phyloP scores from a whole-genome alignment of 1,140 invertebrate species.

The Lasaia peninsularis region DNA sequence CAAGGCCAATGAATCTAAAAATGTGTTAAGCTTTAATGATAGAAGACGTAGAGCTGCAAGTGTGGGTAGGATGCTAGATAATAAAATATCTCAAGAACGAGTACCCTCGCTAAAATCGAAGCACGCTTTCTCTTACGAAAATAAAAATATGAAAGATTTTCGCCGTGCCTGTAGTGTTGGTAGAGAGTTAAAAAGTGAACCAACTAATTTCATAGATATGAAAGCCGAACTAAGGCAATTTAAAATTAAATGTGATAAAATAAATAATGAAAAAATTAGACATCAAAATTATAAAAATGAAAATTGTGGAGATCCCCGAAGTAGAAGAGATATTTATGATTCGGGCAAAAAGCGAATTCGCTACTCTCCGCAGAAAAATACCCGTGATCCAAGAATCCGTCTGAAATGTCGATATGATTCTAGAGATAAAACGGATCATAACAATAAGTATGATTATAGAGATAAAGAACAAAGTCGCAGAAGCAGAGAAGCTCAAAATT shows the following conservation, averaged over 20 bases:
- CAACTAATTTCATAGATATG: conserved; percentile 44
- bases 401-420: conserved; percentile 27
- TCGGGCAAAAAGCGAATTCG: conserved; percentile 13
- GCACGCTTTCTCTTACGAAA: neutral
- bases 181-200: conserved; percentile 33
- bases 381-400: conserved; percentile 40
- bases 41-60: conserved; percentile 53
- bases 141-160: conserved; percentile 31
- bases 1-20: conserved; percentile 33
- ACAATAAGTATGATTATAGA: conserved; percentile 25
- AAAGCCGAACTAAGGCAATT: conserved; percentile 56
- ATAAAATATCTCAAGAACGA: conserved; percentile 23
- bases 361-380: conserved; percentile 37
- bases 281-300: conserved; percentile 7
- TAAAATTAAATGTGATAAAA: conserved; percentile 30
- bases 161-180: conserved; percentile 58
- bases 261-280: conserved; percentile 10
- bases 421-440: conserved; percentile 29
- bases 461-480: conserved; percentile 29
- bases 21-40: conserved; percentile 34
- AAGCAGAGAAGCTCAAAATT: conserved; percentile 33
- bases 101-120: conserved; percentile 11
- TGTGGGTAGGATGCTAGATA: conserved; percentile 43
- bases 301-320: conserved; percentile 14
- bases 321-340: conserved; percentile 26